Conservation (phyloP, 2,888 invertebrate species). For the Aromia moschata region DNA sequence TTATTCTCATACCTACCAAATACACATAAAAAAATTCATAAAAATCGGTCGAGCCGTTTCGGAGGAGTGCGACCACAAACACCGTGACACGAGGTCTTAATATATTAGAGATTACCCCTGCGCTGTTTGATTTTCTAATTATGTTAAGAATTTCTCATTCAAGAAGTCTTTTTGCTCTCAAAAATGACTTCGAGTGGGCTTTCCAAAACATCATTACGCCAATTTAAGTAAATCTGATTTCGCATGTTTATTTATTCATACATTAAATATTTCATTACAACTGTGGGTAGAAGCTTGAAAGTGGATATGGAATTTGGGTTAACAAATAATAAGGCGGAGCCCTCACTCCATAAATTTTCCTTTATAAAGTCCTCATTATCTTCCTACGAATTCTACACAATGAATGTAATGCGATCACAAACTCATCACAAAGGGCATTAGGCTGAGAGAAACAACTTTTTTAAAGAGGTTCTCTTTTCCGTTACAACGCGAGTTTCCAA, state of each 20-base stretch:
- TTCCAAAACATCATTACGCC: too few species aligned
- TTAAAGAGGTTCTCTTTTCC: conserved; percentile 10
- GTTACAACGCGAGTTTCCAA: neutral
- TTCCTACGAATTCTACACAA: conserved; percentile 1
- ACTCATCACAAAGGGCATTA: conserved; percentile 18
- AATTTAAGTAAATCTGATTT: too few species aligned
- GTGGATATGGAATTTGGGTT: conserved; percentile 2
- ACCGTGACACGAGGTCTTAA: too few species aligned
- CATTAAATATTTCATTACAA: neutral
- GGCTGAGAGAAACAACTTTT: conserved; percentile 5
- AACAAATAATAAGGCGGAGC: neutral
- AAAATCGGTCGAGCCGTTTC: too few species aligned
- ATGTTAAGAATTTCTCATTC: too few species aligned
- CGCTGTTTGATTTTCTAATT: too few species aligned
- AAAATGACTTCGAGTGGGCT: too few species aligned
- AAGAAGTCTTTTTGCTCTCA: too few species aligned
- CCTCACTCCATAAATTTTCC: neutral
- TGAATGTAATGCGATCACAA: conserved; percentile 15
- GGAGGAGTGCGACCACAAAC: too few species aligned
- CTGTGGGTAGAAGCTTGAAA: neutral
- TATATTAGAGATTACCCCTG: too few species aligned
- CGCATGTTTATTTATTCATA: conserved; percentile 10
- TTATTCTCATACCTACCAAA: too few species aligned
- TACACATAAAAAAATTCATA: too few species aligned
- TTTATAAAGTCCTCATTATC: conserved; percentile 16